A percentile compares a stretch with the other conserved stretches of the same genome.
phyloP scores from a whole-genome alignment of 2,797 vertebrate species.

The Caiman crocodilus region DNA sequence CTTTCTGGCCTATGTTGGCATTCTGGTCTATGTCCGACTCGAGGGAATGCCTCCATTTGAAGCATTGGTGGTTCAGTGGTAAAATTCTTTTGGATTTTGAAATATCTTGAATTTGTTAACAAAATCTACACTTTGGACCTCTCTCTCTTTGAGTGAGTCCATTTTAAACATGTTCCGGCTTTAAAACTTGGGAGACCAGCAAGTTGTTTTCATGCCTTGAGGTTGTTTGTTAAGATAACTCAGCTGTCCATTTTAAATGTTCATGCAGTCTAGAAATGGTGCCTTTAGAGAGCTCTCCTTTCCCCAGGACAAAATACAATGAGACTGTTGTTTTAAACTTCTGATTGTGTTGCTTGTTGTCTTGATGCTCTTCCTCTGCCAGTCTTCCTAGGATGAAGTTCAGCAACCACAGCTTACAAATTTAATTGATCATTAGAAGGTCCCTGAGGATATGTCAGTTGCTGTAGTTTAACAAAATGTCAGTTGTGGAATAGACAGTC shows the following conservation, averaged over 20 bases:
- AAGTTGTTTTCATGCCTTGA: background rate
- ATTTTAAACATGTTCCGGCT: background rate
- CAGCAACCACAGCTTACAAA: conserved; percentile 10
- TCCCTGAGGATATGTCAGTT: conserved; percentile 44
- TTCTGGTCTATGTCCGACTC: too few relatives aligned
- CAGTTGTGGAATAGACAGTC: conserved; percentile 9
- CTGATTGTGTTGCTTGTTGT: conserved; percentile 16
- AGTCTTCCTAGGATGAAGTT: background rate
- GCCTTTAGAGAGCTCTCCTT: background rate
- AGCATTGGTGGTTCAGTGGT: too few relatives aligned
- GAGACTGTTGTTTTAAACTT: background rate
- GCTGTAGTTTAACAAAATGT: conserved; percentile 33
- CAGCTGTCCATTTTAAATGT: background rate
- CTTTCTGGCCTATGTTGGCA: background rate
- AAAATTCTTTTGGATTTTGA: background rate
- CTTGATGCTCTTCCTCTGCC: background rate
- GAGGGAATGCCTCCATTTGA: too few relatives aligned
- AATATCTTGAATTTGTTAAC: background rate
- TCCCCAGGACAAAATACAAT: background rate
- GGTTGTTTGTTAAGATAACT: background rate
- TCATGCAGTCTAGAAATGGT: background rate
- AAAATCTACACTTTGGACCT: background rate
- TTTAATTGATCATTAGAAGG: conserved; percentile 39
- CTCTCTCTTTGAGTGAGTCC: background rate
- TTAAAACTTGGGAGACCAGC: background rate